These are phyloP conservation scores for Pteromalus puparum DNA, from an alignment of 1,140 invertebrate species.

Conservation along the genomic window DNA sequence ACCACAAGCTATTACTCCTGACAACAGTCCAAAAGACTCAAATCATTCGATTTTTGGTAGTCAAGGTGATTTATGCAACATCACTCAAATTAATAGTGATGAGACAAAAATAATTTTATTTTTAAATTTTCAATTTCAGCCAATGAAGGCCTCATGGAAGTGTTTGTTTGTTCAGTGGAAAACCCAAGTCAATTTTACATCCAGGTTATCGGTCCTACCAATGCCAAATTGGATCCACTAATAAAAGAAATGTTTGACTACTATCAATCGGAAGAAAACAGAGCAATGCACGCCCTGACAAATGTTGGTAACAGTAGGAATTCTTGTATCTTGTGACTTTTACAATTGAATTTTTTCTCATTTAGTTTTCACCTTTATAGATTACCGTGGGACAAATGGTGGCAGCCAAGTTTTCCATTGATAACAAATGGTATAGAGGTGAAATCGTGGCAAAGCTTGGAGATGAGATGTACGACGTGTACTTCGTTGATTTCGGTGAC, in stretches of 20 bases:
- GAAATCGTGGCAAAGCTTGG: slow-evolving; percentile 66
- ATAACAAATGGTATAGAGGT: slow-evolving; percentile 85
- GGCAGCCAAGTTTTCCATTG: slow-evolving; percentile 84
- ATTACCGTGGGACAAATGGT: slow-evolving; percentile 84
- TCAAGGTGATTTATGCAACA: slow-evolving; percentile 11
- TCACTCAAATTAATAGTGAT: slow-evolving; percentile 18
- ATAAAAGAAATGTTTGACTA: slow-evolving; percentile 87
- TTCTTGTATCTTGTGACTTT: slow-evolving; percentile 33
- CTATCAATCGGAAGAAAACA: slow-evolving; percentile 81
- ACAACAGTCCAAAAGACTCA: neutral
- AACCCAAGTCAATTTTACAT: slow-evolving; percentile 90
- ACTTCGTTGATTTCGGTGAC: slow-evolving; percentile 90
- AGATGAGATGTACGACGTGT: slow-evolving; percentile 79
- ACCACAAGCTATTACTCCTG: neutral
- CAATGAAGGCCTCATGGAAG: slow-evolving; percentile 81
- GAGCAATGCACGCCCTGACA: slow-evolving; percentile 76
- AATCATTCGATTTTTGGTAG: slow-evolving; percentile 32
- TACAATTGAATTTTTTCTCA: slow-evolving; percentile 31
- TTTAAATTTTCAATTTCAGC: slow-evolving; percentile 49
- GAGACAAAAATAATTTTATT: slow-evolving; percentile 22
- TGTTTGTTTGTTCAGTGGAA: slow-evolving; percentile 88
- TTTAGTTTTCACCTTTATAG: slow-evolving; percentile 58
- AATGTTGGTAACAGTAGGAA: slow-evolving; percentile 60
- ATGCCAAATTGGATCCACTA: slow-evolving; percentile 83
- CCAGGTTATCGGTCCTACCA: slow-evolving; percentile 84